These are phyloP conservation scores for Furcula furcula DNA, from an alignment of 2,888 invertebrate species.

Conservation along the genomic window DNA sequence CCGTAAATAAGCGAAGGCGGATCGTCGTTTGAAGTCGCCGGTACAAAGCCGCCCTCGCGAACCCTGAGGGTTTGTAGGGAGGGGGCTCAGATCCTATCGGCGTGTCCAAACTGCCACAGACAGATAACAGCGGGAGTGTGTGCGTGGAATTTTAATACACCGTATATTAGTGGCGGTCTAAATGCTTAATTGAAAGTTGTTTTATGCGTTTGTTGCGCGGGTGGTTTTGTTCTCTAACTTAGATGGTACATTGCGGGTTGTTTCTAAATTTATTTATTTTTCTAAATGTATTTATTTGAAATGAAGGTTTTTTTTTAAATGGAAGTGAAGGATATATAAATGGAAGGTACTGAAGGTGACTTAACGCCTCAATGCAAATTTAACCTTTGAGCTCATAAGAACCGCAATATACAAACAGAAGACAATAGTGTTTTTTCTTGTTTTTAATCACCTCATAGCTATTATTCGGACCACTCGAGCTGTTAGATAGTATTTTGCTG, in stretches of 20 bases:
- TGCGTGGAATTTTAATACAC: conserved; percentile 67
- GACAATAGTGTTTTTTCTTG: no score
- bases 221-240: conserved; percentile 1
- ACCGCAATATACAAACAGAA: no score
- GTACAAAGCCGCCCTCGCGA: conserved; percentile 47
- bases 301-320: background rate
- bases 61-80: conserved; percentile 31
- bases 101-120: conserved; percentile 69
- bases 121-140: conserved; percentile 65
- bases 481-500: no score
- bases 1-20: conserved; percentile 56
- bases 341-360: no score
- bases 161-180: conserved; percentile 42
- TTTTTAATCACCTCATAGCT: no score
- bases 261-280: background rate
- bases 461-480: no score
- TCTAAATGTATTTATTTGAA: background rate
- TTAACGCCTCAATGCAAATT: no score
- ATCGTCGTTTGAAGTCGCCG: conserved; percentile 65
- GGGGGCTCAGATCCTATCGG: conserved; percentile 62
- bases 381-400: no score
- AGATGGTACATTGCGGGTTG: no score
- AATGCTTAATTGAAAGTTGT: conserved; percentile 50
- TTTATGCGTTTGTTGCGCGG: conserved; percentile 14
- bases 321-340: no score